phyloP scores from a whole-genome alignment of 2,113 vertebrate genomes.

The Trochalopteron elliotii region DNA sequence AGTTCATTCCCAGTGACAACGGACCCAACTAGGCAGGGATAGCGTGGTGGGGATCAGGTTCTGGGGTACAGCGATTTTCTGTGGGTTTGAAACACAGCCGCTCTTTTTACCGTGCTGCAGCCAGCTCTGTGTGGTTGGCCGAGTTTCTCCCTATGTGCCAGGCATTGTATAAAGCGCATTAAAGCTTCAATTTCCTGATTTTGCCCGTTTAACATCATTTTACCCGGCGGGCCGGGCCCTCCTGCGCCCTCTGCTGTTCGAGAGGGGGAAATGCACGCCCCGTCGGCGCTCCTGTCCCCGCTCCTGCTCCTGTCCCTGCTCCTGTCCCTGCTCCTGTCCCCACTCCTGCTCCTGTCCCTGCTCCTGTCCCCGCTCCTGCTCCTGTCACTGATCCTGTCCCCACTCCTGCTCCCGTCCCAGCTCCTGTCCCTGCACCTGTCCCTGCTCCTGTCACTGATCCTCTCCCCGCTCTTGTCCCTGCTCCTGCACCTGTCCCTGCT shows the following conservation, averaged over 20 bases:
- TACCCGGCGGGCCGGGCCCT: not conserved
- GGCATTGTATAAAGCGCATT: rapidly evolving
- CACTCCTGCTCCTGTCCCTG: too few species aligned
- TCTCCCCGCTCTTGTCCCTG: not conserved
- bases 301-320: not conserved
- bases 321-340: too few species aligned
- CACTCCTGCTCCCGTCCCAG: too few species aligned
- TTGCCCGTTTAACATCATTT: not conserved
- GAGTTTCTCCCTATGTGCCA: not conserved
- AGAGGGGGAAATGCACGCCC: rapidly evolving
- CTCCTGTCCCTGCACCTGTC: not conserved
- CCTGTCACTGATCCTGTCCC: not conserved
- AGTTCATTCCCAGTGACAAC: not conserved
- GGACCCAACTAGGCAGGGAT: too few species aligned
- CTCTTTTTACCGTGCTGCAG: not conserved
- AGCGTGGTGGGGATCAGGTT: not conserved
- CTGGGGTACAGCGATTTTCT: not conserved
- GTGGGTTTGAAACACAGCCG: rapidly evolving
- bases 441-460: not conserved
- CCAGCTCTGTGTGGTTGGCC: not conserved
- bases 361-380: rapidly evolving
- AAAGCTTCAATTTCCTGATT: not conserved
- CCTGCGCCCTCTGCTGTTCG: not conserved
- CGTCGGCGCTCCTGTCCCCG: rapidly evolving
- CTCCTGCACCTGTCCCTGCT: rapidly evolving